Evolutionary conservation across 2,888 invertebrate species (phyloP).

Genomic region (Coronaproctus castanopsis): DNA sequence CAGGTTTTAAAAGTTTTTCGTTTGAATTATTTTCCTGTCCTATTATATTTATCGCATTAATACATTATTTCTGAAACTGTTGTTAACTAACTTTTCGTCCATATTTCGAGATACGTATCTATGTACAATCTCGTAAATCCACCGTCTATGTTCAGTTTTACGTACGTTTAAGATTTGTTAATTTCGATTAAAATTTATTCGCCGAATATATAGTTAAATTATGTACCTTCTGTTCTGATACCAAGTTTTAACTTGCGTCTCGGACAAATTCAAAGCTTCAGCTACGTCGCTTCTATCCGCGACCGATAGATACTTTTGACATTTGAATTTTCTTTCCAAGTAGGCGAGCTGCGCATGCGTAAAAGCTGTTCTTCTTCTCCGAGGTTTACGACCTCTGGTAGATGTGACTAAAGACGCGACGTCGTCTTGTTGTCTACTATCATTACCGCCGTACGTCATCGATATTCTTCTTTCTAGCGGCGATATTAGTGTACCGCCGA

Average conservation of each 20-base stretch:
- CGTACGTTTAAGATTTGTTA: too few relatives aligned
- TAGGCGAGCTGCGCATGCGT: slow-evolving; percentile 85
- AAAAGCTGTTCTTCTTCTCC: slow-evolving; percentile 72
- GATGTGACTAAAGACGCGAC: slow-evolving; percentile 32
- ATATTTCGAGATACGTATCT: too few relatives aligned
- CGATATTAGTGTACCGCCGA: background rate
- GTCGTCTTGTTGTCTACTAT: slow-evolving; percentile 22
- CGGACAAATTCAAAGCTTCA: slow-evolving; percentile 67
- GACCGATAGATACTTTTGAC: slow-evolving; percentile 83
- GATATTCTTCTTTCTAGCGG: background rate
- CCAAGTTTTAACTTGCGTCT: slow-evolving; percentile 89
- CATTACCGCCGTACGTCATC: background rate
- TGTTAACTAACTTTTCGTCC: too few relatives aligned
- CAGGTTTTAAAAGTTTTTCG: too few relatives aligned
- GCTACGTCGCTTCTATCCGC: slow-evolving; percentile 85
- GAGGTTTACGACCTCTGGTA: slow-evolving; percentile 48
- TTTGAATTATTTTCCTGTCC: too few relatives aligned
- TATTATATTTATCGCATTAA: too few relatives aligned
- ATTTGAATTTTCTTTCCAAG: slow-evolving; percentile 74
- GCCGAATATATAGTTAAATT: background rate
- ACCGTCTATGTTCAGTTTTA: too few relatives aligned
- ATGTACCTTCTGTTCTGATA: slow-evolving; percentile 23
- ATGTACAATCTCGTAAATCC: too few relatives aligned
- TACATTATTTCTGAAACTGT: too few relatives aligned
- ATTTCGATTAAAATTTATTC: too few relatives aligned